Percentiles rank a stretch among this genome's conserved stretches.
phyloP scores from a whole-genome alignment of 2,113 vertebrate species.

The Callochromis pleurospilus region DNA sequence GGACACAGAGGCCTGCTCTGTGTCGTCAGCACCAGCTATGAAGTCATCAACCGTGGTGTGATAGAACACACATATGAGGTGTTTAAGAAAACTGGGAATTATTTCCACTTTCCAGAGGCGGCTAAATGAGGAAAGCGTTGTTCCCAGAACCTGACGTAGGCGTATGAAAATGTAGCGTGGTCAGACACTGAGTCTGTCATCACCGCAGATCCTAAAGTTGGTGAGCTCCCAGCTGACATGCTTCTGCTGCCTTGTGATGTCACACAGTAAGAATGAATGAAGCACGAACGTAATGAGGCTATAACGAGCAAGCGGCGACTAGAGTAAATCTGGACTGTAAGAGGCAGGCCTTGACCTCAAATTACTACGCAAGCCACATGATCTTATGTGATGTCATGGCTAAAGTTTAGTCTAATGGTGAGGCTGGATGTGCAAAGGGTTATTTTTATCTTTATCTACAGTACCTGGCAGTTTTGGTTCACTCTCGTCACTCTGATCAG shows the following conservation, averaged over 20 bases:
- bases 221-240: slow-evolving; percentile 17
- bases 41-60: slow-evolving; percentile 21
- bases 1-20: slow-evolving; percentile 24
- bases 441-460: neutral
- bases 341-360: neutral
- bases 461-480: neutral
- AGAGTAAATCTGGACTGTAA: neutral
- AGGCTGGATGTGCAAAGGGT: neutral
- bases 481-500: fast-evolving
- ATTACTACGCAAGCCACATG: neutral
- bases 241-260: slow-evolving; percentile 29
- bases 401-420: neutral
- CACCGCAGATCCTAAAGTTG: neutral
- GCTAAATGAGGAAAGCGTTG: neutral
- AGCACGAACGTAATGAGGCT: slow-evolving; percentile 10
- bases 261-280: slow-evolving; percentile 19
- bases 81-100: neutral
- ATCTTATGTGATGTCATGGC: neutral
- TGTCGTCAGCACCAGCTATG: slow-evolving; percentile 20
- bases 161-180: neutral
- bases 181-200: slow-evolving; percentile 19
- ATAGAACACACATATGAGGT: slow-evolving; percentile 18
- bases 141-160: neutral
- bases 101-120: slow-evolving; percentile 4
- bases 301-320: neutral